Evolutionary conservation across 2,888 invertebrate species (phyloP).

Genomic region (Parnassius glacialis): DNA sequence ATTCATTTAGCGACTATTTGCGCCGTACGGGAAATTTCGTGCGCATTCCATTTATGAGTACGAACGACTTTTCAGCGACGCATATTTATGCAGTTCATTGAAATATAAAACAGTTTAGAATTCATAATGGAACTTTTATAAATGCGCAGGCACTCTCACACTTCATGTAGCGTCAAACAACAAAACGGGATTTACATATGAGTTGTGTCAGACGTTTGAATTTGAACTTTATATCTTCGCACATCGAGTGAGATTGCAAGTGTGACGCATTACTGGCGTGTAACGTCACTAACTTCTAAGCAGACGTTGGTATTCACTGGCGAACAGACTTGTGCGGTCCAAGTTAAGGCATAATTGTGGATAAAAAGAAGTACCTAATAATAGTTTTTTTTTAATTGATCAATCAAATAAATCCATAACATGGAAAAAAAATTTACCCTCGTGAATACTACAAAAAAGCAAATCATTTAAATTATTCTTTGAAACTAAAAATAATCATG

Average conservation of each 20-base stretch:
- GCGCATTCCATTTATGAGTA: neutral
- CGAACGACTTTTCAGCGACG: neutral
- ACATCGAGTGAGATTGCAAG: conserved; percentile 42
- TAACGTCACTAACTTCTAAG: conserved; percentile 66
- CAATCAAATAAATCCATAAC: no score
- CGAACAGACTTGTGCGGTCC: conserved; percentile 42
- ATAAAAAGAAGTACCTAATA: neutral
- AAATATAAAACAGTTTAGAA: conserved; percentile 27
- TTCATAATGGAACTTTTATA: conserved; percentile 29
- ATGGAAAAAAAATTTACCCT: no score
- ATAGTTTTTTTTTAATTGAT: no score
- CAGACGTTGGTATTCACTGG: conserved; percentile 52
- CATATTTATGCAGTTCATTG: conserved; percentile 1
- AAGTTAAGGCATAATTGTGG: conserved; percentile 38
- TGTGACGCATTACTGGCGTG: conserved; percentile 42
- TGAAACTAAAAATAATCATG: no score
- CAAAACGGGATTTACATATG: conserved; percentile 31
- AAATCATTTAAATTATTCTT: no score
- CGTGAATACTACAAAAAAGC: no score
- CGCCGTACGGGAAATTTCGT: conserved; percentile 5
- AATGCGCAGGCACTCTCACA: conserved; percentile 30
- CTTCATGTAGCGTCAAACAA: conserved; percentile 24
- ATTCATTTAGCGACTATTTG: neutral
- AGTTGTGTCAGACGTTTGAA: conserved; percentile 24
- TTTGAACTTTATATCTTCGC: conserved; percentile 32